Base-by-base conservation (phyloP, 2,888 invertebrate species). In the Slavum lentiscoides region DNA sequence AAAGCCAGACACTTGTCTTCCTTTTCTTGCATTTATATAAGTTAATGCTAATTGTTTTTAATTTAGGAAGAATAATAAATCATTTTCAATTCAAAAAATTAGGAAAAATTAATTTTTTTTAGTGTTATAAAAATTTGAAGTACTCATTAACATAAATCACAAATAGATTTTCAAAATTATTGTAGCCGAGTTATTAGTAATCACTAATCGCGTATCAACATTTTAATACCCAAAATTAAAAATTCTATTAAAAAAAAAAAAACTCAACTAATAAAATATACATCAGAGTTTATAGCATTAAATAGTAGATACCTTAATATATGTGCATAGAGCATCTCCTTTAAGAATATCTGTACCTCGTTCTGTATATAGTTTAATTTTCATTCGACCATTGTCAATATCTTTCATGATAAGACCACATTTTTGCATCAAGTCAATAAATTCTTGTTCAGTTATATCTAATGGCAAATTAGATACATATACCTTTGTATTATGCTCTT, bases 311-410 rank as follows among this genome's bases (percentile, higher is more conserved):
- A 95, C 93, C 90, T 94, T 96, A 74, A 98, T 95, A 86, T 97
- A 98, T 83, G 96, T 95, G 87, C 98, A 98, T 67, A 96, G 88
- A 17, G 94, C 99, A 88, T 99, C 98, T 15, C 99, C 99, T 88
- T 99, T 99, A 55, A 94, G 89, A 83, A 91, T 89, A 83, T 95
- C 91, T 0, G 93, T 91, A 37, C 82, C 84, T 59, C 90, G 88
- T 85, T 96, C 95, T 84, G 90, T 90, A 87, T 99, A 99, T 58
- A 99, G 87, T 88, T 98, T 98, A 1, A 97, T 88, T 87, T 96
- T 98, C 87, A 93, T 92, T 86, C 92, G 92, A 84, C 91, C 92
- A 17, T 91, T 92, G 68, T 90, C 89, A 0, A 92, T 90, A 86
- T 98, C 97, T 84, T 94, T 90, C 90, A 96, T 95, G 53, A 99